Evolutionary conservation across 2,113 vertebrate genomes (phyloP), one percentile per base, ranked within the genome.

Genomic region (Paratilapia polleni): DNA sequence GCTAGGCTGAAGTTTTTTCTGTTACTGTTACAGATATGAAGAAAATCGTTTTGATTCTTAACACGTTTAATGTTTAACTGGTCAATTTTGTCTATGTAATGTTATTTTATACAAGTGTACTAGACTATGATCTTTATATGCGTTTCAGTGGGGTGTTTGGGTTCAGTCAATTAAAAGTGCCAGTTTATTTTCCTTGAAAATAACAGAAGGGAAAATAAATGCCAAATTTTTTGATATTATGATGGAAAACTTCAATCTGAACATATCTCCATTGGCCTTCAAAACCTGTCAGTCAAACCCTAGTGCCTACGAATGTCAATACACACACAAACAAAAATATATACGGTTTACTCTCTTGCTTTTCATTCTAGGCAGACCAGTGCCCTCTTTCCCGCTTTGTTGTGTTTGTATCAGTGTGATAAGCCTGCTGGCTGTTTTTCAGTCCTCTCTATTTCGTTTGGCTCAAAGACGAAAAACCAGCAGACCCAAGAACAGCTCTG

Each of bases 221-320:
- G 52, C 79, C 61, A 80, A 22, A 70, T 58, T 82, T 70, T 78
- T 59, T 41, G 52, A 63, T 41, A 59, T 77, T 49, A 41, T 80
- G 64, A 87, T 82, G 82, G 31, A 13, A 77, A 68, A 38, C 58
- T 81, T 82, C 15, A 43, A 19, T 82, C 66, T 68, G 77, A 87
- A 91, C 54, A 73, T 63, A 60, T 79, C 57, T 78, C n/a, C 26
- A 83, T 81, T 87, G 84, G 84, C 82, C 84, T 90, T 90, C 63
- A 80, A 79, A 89, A 77, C n/a, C n/a, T 83, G 85, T 88, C 87
- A 84, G 84, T 94, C 84, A 77, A 87, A 89, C 90, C 87, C 68
- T 60, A 80, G 90, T 92, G 92, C 93, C 92, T 93, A 88, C 66
- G 86, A 84, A 88, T 70, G 78, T 88, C 78, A 87, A 57, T 77